phyloP scores from a whole-genome alignment of 1,140 invertebrate species.

The Whitmania pigra region DNA sequence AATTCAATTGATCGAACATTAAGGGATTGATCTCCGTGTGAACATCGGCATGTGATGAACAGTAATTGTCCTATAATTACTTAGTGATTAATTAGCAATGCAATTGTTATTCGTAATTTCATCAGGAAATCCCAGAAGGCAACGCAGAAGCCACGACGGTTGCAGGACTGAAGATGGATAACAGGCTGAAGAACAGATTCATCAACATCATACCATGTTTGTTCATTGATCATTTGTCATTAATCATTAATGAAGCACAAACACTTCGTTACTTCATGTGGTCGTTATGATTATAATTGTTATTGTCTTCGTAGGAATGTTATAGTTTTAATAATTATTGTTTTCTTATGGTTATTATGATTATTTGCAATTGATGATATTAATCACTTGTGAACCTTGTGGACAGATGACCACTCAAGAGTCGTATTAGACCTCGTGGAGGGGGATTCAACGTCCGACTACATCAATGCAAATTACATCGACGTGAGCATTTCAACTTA shows the following conservation, averaged over 20 bases:
- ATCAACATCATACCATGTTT: conserved; percentile 22
- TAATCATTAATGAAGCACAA: too few relatives aligned
- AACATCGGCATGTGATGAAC: background rate
- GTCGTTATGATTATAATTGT: too few relatives aligned
- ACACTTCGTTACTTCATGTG: too few relatives aligned
- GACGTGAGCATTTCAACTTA: background rate
- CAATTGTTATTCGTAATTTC: background rate
- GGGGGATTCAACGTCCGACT: conserved; percentile 8
- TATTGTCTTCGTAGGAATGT: too few relatives aligned
- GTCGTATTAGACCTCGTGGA: background rate
- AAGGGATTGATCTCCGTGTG: background rate
- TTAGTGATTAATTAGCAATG: background rate
- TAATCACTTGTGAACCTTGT: too few relatives aligned
- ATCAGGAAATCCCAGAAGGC: conserved; percentile 15
- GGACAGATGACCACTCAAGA: conserved; percentile 14
- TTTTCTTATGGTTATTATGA: too few relatives aligned
- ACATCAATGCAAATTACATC: conserved; percentile 20
- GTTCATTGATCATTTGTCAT: background rate
- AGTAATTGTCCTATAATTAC: background rate
- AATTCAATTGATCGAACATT: background rate
- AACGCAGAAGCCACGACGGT: conserved; percentile 5
- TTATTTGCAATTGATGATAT: background rate
- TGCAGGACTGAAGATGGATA: conserved; percentile 15
- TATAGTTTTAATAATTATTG: too few relatives aligned
- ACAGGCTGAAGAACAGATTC: conserved; percentile 23